Conservation (phyloP, 1,140 invertebrate species). For the Habropoda laboriosa region DNA sequence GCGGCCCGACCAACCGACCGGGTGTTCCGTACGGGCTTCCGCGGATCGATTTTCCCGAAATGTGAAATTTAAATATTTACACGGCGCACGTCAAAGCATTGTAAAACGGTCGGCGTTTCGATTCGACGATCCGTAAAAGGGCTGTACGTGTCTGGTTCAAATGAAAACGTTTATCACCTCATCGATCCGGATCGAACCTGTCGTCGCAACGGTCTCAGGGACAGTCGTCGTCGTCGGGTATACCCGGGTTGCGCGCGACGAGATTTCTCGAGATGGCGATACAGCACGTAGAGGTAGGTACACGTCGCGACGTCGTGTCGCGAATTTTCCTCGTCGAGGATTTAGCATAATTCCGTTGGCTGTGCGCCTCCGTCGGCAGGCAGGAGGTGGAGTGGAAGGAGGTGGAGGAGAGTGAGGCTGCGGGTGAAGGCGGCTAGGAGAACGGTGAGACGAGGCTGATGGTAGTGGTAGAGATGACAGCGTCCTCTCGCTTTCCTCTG, state of each 20-base stretch:
- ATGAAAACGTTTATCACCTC: neutral
- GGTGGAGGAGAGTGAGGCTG: neutral
- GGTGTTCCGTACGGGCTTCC: no score
- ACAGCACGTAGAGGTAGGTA: conserved; percentile 60
- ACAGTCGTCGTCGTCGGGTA: conserved; percentile 13
- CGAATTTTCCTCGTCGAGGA: conserved; percentile 71
- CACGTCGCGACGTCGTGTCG: conserved; percentile 64
- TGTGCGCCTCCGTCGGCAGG: conserved; percentile 51
- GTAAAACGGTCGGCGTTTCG: neutral
- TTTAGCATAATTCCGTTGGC: conserved; percentile 72
- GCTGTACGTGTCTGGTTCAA: neutral
- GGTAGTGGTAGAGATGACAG: conserved; percentile 56
- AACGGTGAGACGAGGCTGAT: conserved; percentile 32
- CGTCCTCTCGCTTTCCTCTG: conserved; percentile 50
- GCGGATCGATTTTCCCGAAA: neutral
- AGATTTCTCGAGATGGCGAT: conserved; percentile 63
- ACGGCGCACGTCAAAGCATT: neutral
- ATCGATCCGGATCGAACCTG: conserved; percentile 57
- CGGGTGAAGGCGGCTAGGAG: conserved; percentile 24
- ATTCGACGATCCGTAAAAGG: neutral
- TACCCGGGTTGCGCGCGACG: conserved; percentile 17
- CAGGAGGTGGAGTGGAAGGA: no score
- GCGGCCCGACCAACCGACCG: no score
- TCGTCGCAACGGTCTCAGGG: conserved; percentile 29
- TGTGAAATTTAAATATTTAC: conserved; percentile 4